Evolutionary conservation across 2,113 vertebrate species (phyloP).

Genomic region (Ochotona curzoniae): DNA sequence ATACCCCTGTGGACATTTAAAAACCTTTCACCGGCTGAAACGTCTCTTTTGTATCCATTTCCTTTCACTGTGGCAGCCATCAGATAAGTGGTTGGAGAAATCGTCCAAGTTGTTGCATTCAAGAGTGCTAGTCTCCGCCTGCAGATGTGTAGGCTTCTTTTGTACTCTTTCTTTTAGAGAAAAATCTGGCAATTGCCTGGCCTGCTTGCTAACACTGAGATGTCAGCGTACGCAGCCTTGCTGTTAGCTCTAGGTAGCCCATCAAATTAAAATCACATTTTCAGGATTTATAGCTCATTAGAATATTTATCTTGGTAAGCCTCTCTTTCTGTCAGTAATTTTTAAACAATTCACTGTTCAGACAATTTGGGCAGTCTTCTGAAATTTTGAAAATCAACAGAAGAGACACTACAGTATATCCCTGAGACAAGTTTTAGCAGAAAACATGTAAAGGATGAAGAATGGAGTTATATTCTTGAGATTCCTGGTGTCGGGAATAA

Average conservation of each 20-base stretch:
- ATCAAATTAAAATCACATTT: constrained; percentile 78
- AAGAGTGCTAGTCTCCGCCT: constrained; percentile 19
- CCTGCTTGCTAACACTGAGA: background rate
- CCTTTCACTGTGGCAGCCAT: constrained; percentile 47
- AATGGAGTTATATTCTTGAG: background rate
- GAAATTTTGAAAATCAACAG: constrained; percentile 28
- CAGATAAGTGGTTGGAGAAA: background rate
- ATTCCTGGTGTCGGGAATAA: background rate
- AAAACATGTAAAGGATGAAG: constrained; percentile 36
- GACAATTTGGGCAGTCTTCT: constrained; percentile 39
- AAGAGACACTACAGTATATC: background rate
- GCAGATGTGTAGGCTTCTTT: constrained; percentile 58
- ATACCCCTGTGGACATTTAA: constrained; percentile 73
- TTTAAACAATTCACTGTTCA: constrained; percentile 65
- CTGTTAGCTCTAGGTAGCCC: constrained; percentile 65
- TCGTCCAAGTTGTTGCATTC: constrained; percentile 8
- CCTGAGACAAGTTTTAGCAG: background rate
- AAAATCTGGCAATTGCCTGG: background rate
- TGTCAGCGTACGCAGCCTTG: constrained; percentile 17
- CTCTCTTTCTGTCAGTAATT: constrained; percentile 66
- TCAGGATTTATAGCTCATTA: constrained; percentile 77
- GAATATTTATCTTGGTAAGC: constrained; percentile 76
- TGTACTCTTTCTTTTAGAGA: constrained; percentile 50
- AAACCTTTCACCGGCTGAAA: constrained; percentile 71
- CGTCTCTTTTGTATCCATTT: constrained; percentile 63